These are phyloP conservation scores for Xestia xanthographa DNA, from an alignment of 2,888 invertebrate species.

Conservation along the genomic window DNA sequence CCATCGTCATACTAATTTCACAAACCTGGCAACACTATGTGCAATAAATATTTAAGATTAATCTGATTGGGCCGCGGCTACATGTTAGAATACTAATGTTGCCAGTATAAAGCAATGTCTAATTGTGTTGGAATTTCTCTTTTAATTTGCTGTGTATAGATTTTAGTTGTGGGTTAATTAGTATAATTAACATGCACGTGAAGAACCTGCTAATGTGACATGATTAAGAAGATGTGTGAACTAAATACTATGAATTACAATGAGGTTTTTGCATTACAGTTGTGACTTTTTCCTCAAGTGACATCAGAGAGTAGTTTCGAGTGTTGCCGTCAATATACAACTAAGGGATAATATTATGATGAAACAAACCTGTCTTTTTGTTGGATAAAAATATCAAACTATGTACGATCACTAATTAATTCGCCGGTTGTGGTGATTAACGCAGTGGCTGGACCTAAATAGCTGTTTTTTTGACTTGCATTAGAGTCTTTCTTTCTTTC, in stretches of 20 bases:
- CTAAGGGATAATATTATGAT: not conserved
- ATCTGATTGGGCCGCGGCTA: slow-evolving; percentile 85
- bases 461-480: not conserved
- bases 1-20: slow-evolving; percentile 89
- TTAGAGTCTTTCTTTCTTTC: too few species aligned
- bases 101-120: slow-evolving; percentile 68
- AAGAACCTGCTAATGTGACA: slow-evolving; percentile 34
- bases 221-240: slow-evolving; percentile 50
- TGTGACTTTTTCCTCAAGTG: not conserved
- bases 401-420: not conserved
- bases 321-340: not conserved
- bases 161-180: slow-evolving; percentile 64
- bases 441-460: not conserved
- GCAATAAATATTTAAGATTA: slow-evolving; percentile 91
- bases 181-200: slow-evolving; percentile 50
- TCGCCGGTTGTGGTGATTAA: not conserved
- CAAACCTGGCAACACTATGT: slow-evolving; percentile 85
- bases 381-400: not conserved
- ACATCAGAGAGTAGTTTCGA: not conserved
- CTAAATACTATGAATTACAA: slow-evolving; percentile 43
- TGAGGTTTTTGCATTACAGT: slow-evolving; percentile 24
- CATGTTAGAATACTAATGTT: slow-evolving; percentile 87
- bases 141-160: slow-evolving; percentile 66
- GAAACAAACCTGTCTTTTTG: not conserved
- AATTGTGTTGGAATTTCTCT: slow-evolving; percentile 72